Evolutionary conservation across 2,888 invertebrate genomes (phyloP), one percentile per base, ranked within the genome.

Genomic region (Willowsia nigromaculata): DNA sequence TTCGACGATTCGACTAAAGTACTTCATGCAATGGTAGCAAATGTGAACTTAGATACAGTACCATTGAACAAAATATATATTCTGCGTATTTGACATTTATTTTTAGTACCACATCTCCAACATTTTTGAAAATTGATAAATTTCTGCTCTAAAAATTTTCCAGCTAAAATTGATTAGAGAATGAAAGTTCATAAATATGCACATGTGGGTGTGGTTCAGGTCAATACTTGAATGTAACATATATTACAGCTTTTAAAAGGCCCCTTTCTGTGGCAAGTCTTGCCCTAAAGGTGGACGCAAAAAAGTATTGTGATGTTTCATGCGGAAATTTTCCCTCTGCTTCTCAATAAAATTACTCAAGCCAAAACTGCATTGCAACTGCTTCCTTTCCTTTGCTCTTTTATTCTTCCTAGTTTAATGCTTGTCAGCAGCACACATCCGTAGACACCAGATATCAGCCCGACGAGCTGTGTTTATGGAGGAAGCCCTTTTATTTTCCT

Each of bases 381-480:
- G 40, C 25, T 71, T 71, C 40, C 40, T 65, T 37, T 18, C 65
- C 0, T 68, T 18, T 18, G 27, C 62, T 62, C n/a, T n/a, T n/a
- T n/a, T n/a, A n/a, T n/a, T n/a, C n/a, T 27, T 50, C 33, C n/a
- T 68, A 37, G 37, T 71, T 71, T 71, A 1, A 43, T 40, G 40
- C 7, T 71, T 71, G 71, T 71, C 71, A 71, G 71, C 22, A 71
- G 40, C 71, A 71, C 40, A 40, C 71, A 22, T 65, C 37, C 71
- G 25, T 13, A 22, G 7, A 15, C 40, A 68, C 43, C 0, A 71
- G 0, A 65, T 33, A 37, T 30, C 30, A 33, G 33, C 15, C 7
- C 22, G 5, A 62, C 9, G 13, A 43, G 2, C 37, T 5, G 11
- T 43, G 4, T 71, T 1, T 22, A 40, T 43, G 11, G 11, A 22